These are phyloP conservation scores for Rhagologus leucostigma DNA, from an alignment of 2,113 vertebrate species.

Conservation along the genomic window DNA sequence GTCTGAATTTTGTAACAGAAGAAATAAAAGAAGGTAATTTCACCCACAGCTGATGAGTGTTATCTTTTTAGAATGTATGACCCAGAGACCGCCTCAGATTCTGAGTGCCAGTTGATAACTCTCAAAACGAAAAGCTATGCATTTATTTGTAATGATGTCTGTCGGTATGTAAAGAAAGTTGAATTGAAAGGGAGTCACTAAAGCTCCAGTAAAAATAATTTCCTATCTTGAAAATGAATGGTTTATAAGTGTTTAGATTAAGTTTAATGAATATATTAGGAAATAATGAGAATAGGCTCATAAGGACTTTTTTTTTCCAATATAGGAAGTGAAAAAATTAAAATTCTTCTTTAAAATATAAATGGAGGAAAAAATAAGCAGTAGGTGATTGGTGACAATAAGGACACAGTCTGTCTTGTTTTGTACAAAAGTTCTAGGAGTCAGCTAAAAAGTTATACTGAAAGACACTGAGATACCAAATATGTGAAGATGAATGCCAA, in stretches of 20 bases:
- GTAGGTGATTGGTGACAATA: background rate
- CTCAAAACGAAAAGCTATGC: background rate
- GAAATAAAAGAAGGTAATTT: background rate
- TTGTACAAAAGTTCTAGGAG: background rate
- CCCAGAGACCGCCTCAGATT: background rate
- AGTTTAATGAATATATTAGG: background rate
- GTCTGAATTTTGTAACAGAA: background rate
- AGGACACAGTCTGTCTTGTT: background rate
- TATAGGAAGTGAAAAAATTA: background rate
- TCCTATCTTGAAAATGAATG: background rate
- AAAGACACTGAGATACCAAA: background rate
- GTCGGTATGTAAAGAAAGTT: background rate
- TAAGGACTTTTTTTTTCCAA: background rate
- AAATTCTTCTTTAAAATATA: background rate
- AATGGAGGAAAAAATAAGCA: background rate
- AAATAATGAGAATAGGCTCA: background rate
- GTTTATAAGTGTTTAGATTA: background rate
- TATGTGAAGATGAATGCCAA: background rate
- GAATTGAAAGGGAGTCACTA: background rate
- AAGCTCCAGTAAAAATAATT: background rate
- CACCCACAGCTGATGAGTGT: background rate
- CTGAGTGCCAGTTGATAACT: background rate
- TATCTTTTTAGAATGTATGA: background rate
- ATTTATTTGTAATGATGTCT: background rate
- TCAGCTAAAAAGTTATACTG: background rate